Evolutionary conservation across 2,888 invertebrate genomes (phyloP).

Genomic region (Neria commutata): DNA sequence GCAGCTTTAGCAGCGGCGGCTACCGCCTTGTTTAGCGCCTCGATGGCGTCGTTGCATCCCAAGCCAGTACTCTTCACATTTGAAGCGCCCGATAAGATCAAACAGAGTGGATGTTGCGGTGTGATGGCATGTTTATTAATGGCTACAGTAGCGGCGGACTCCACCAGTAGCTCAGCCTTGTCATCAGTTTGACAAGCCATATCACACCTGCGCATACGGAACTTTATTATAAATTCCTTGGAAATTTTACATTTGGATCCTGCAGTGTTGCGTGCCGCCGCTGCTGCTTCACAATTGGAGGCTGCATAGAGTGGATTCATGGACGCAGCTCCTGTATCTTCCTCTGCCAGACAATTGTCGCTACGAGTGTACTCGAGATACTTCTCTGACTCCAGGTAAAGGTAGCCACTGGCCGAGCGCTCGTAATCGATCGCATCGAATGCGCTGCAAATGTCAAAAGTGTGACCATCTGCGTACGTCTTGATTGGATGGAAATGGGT

Average conservation of each 20-base stretch:
- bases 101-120: constrained; percentile 17
- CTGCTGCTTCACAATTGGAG: constrained; percentile 24
- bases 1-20: constrained; percentile 32
- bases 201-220: constrained; percentile 67
- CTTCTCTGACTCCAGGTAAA: constrained; percentile 66
- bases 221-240: constrained; percentile 69
- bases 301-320: constrained; percentile 22
- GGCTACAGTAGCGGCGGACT: not conserved
- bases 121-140: not conserved
- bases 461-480: constrained; percentile 72
- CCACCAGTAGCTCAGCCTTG: constrained; percentile 20
- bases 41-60: constrained; percentile 35
- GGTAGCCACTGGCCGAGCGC: constrained; percentile 70
- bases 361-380: constrained; percentile 48
- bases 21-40: constrained; percentile 37
- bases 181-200: constrained; percentile 67
- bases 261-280: not conserved
- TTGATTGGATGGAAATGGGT: constrained; percentile 86
- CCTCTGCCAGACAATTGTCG: constrained; percentile 39
- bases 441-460: constrained; percentile 71
- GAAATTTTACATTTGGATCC: constrained; percentile 3
- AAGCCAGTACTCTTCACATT: not conserved
- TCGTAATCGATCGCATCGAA: constrained; percentile 71
- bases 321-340: constrained; percentile 30
- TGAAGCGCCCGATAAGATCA: constrained; percentile 23